Percentiles rank a stretch among this genome's conserved stretches.
These are phyloP conservation scores for Tiphia femorata DNA, from an alignment of 2,888 invertebrate species.

Conservation along the genomic window DNA sequence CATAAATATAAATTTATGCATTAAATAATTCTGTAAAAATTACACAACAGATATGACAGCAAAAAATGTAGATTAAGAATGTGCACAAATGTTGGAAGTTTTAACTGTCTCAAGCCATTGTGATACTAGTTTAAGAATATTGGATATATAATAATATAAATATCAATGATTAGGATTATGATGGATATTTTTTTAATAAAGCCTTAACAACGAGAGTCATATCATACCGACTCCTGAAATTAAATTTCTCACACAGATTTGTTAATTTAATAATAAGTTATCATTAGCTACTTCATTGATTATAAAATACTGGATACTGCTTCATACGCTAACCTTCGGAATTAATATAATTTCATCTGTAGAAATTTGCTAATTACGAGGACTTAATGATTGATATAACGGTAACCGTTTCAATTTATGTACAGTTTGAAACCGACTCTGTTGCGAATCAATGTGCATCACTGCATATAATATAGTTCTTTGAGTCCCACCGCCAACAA, in stretches of 20 bases:
- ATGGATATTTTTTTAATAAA: conserved; percentile 54
- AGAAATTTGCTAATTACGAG: conserved; percentile 32
- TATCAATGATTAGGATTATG: conserved; percentile 44
- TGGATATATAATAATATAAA: conserved; percentile 44
- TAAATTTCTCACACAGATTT: conserved; percentile 29
- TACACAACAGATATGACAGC: conserved; percentile 31
- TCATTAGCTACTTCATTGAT: conserved; percentile 35
- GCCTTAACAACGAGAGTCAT: conserved; percentile 44
- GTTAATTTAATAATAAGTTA: conserved; percentile 34
- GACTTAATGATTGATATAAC: conserved; percentile 31
- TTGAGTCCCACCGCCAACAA: conserved; percentile 47
- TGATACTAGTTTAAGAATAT: conserved; percentile 65
- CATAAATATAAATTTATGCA: conserved; percentile 29
- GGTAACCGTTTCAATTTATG: conserved; percentile 33
- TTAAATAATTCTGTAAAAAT: conserved; percentile 22
- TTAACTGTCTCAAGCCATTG: conserved; percentile 65
- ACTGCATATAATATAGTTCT: conserved; percentile 49
- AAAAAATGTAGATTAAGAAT: conserved; percentile 33
- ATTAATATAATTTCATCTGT: conserved; percentile 45
- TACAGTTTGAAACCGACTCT: conserved; percentile 31
- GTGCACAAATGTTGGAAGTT: conserved; percentile 60
- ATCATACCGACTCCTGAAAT: conserved; percentile 48
- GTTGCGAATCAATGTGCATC: conserved; percentile 40
- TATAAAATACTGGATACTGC: conserved; percentile 31
- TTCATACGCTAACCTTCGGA: conserved; percentile 32